Conservation (phyloP, 2,888 invertebrate genomes). For the Syritta pipiens region DNA sequence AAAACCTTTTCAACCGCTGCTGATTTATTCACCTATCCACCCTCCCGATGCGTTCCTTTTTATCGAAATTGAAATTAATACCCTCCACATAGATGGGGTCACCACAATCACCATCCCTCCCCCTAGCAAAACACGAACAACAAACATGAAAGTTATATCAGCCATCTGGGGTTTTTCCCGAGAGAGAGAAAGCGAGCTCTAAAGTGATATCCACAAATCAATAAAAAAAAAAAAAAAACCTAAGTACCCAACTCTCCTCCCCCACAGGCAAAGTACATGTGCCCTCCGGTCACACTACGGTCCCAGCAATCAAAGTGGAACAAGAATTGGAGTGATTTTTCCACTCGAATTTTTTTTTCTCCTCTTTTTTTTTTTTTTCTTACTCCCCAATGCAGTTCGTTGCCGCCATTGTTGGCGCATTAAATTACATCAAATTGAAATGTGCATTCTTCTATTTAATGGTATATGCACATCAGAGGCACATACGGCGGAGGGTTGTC, state of each 20-base stretch:
- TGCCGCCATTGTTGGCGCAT: slow-evolving; percentile 55
- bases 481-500: too few relatives aligned
- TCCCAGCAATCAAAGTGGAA: slow-evolving; percentile 37
- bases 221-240: slow-evolving; percentile 4
- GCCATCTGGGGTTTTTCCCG: slow-evolving; percentile 35
- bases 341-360: slow-evolving; percentile 40
- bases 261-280: neutral
- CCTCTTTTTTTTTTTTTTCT: neutral
- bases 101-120: neutral
- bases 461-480: slow-evolving; percentile 38
- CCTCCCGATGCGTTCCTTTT: too few relatives aligned
- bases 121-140: neutral
- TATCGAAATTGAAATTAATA: neutral
- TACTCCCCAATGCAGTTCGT: slow-evolving; percentile 44
- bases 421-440: slow-evolving; percentile 64
- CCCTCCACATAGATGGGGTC: neutral
- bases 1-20: too few relatives aligned
- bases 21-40: too few relatives aligned
- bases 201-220: slow-evolving; percentile 19
- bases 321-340: slow-evolving; percentile 61
- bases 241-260: neutral
- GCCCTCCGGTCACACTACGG: neutral
- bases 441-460: slow-evolving; percentile 53
- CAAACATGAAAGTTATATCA: too few relatives aligned
- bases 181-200: too few relatives aligned